phyloP scores from a whole-genome alignment of 1,140 invertebrate genomes.

The Scaptomyza hsui region DNA sequence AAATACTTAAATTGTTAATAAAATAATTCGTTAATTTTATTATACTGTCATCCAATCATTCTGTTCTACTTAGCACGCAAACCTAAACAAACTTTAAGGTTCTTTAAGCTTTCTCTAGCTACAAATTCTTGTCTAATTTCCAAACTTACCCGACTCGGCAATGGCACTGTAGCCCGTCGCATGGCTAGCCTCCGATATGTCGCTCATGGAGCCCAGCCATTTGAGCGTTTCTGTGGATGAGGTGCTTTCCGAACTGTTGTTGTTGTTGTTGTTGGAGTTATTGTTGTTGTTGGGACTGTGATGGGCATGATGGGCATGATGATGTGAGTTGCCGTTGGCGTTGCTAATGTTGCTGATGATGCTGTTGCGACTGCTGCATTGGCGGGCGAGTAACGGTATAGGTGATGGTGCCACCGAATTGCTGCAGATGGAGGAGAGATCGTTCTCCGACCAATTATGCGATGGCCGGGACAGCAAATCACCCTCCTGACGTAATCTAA shows the following conservation, averaged over 20 bases:
- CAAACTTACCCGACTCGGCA: conserved; percentile 80
- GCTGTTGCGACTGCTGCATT: conserved; percentile 50
- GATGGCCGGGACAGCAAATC: conserved; percentile 82
- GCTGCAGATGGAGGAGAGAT: conserved; percentile 82
- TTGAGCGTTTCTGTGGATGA: conserved; percentile 92
- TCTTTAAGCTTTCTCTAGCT: too few species aligned
- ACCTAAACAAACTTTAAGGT: too few species aligned
- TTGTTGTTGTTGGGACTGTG: conserved; percentile 45
- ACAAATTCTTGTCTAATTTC: neutral
- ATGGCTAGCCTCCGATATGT: conserved; percentile 88
- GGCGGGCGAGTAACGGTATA: conserved; percentile 63
- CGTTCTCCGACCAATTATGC: conserved; percentile 85
- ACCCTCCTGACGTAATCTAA: conserved; percentile 83
- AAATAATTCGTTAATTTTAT: too few species aligned
- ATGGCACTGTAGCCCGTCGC: conserved; percentile 81
- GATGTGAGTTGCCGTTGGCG: conserved; percentile 43
- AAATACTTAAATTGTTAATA: too few species aligned
- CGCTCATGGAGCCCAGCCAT: conserved; percentile 92
- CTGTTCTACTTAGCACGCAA: too few species aligned
- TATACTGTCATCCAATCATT: too few species aligned
- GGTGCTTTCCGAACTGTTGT: conserved; percentile 87
- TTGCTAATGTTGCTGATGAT: conserved; percentile 46
- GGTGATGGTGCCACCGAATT: conserved; percentile 77
- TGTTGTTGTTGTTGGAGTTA: conserved; percentile 87
- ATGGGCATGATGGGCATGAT: conserved; percentile 33